A percentile compares a stretch with the other conserved stretches of the same genome.
phyloP scores from a whole-genome alignment of 2,888 invertebrate species.

The Apamea sordens region DNA sequence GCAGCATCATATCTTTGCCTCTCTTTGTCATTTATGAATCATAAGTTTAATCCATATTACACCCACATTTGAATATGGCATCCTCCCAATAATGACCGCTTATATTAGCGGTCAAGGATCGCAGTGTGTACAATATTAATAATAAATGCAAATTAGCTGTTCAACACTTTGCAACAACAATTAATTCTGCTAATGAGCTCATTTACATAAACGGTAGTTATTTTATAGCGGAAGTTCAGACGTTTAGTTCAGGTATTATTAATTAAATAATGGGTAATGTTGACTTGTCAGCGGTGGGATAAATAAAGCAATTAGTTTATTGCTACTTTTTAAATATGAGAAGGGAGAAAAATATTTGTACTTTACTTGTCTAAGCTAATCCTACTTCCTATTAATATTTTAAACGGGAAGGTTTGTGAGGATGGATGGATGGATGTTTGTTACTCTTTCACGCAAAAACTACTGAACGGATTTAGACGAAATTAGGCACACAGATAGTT shows the following conservation, averaged over 20 bases:
- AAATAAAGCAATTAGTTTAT: background rate
- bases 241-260: background rate
- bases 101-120: constrained; percentile 7
- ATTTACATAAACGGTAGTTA: constrained; percentile 21
- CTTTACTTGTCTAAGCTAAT: background rate
- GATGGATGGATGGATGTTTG: background rate
- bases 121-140: constrained; percentile 27
- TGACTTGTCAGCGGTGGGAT: background rate
- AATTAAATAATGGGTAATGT: background rate
- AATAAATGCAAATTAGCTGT: constrained; percentile 38
- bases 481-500: too few relatives aligned
- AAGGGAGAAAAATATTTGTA: background rate
- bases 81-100: background rate
- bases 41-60: background rate
- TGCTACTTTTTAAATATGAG: background rate
- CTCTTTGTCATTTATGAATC: background rate
- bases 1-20: too few relatives aligned
- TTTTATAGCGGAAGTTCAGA: background rate
- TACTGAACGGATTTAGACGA: too few relatives aligned
- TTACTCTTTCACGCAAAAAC: background rate
- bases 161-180: constrained; percentile 29
- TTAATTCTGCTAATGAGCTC: constrained; percentile 54
- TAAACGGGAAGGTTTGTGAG: too few relatives aligned
- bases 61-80: background rate
- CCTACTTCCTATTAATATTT: too few relatives aligned